phyloP scores from a whole-genome alignment of 2,888 invertebrate species.

The Serrognathus titanus region DNA sequence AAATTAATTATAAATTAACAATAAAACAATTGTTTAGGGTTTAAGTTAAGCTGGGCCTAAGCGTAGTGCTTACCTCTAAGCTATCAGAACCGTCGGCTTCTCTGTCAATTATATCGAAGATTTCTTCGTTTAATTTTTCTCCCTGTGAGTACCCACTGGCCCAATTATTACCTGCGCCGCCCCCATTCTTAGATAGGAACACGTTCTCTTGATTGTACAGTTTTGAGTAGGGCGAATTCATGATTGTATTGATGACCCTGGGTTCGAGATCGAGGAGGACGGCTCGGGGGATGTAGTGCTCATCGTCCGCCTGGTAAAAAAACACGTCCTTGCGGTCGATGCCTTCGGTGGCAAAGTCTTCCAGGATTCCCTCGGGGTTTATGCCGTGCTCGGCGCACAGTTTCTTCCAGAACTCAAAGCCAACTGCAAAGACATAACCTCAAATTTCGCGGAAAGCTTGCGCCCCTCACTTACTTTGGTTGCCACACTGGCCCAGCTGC shows the following conservation, averaged over 20 bases:
- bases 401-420: slow-evolving; percentile 99
- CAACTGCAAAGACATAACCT: slow-evolving; percentile 59
- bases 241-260: slow-evolving; percentile 92
- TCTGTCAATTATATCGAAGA: slow-evolving; percentile 96
- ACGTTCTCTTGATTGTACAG: slow-evolving; percentile 98
- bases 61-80: slow-evolving; percentile 71
- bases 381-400: slow-evolving; percentile 97
- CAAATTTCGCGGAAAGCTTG: slow-evolving; percentile 6
- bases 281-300: slow-evolving; percentile 96
- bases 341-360: slow-evolving; percentile 90
- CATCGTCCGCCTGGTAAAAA: slow-evolving; percentile 99
- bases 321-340: slow-evolving; percentile 97
- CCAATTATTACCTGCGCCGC: slow-evolving; percentile 99
- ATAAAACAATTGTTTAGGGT: too few relatives aligned
- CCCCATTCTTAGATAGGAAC: slow-evolving; percentile 93
- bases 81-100: slow-evolving; percentile 99
- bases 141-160: slow-evolving; percentile 94
- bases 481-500: slow-evolving; percentile 97
- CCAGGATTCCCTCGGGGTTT: slow-evolving; percentile 90
- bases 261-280: slow-evolving; percentile 96
- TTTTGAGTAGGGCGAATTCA: slow-evolving; percentile 85
- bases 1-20: slow-evolving; percentile 34
- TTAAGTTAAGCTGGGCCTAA: too few relatives aligned
- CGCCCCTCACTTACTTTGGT: slow-evolving; percentile 75
- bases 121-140: slow-evolving; percentile 89